A percentile compares a stretch with the other conserved stretches of the same genome.
Evolutionary conservation across 2,888 invertebrate genomes (phyloP).

Genomic region (Phortica okadai): DNA sequence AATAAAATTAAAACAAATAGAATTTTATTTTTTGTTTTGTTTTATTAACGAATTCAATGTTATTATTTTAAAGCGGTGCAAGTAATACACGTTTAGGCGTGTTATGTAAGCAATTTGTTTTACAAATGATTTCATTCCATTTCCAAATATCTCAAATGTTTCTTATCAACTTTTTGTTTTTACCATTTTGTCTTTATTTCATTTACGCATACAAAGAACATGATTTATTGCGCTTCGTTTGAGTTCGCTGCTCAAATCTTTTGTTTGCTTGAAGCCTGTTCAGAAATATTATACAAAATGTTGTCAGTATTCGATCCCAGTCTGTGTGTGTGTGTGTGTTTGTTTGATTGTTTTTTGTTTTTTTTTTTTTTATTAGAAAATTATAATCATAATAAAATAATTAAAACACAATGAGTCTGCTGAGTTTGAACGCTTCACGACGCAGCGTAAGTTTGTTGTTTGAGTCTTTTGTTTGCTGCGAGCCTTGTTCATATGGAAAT

Average conservation of each 20-base stretch:
- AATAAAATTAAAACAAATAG: too few species aligned
- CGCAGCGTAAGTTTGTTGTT: conserved; percentile 52
- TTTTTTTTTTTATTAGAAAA: background rate
- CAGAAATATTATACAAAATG: background rate
- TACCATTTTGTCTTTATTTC: too few species aligned
- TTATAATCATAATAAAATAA: background rate
- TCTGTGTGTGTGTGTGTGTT: background rate
- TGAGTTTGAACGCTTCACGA: background rate
- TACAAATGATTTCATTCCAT: too few species aligned
- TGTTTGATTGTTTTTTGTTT: background rate
- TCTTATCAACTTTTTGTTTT: too few species aligned
- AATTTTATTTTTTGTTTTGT: too few species aligned
- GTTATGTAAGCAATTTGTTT: too few species aligned
- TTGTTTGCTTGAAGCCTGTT: background rate
- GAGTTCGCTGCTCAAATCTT: conserved; percentile 1
- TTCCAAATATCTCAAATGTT: too few species aligned
- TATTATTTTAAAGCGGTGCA: too few species aligned
- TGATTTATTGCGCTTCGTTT: too few species aligned
- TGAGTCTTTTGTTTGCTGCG: conserved; percentile 56
- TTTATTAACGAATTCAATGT: too few species aligned
- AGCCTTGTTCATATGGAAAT: background rate
- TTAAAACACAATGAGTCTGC: background rate
- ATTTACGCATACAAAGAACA: too few species aligned
- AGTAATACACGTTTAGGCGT: too few species aligned
- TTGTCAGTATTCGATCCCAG: background rate